Evolutionary conservation across 2,888 invertebrate species (phyloP).

Genomic region (Trachelus stipa): DNA sequence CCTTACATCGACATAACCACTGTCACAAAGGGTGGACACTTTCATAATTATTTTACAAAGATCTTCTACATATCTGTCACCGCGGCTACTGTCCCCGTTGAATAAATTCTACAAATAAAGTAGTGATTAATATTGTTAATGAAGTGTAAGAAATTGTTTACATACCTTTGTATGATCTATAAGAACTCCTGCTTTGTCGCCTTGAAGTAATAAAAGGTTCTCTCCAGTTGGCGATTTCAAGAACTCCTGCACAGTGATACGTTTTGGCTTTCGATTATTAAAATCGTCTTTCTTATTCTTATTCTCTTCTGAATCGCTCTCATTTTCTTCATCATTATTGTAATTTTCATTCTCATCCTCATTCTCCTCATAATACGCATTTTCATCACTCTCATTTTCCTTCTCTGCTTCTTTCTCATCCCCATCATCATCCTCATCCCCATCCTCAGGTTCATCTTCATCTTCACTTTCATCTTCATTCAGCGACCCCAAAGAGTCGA

Average conservation of each 20-base stretch:
- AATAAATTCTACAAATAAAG: constrained; percentile 6
- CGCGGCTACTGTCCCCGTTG: constrained; percentile 25
- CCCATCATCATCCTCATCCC: constrained; percentile 63
- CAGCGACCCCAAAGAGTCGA: constrained; percentile 72
- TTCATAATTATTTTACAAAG: constrained; percentile 68
- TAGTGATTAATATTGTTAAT: constrained; percentile 1
- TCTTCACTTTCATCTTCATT: constrained; percentile 72
- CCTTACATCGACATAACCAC: constrained; percentile 68
- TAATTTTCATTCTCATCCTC: constrained; percentile 48
- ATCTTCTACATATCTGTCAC: constrained; percentile 57
- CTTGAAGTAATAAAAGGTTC: constrained; percentile 68
- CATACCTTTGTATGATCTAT: constrained; percentile 52
- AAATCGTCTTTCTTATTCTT: constrained; percentile 46
- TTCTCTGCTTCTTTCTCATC: constrained; percentile 49
- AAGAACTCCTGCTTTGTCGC: constrained; percentile 50
- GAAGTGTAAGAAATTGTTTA: neutral
- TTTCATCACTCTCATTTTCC: constrained; percentile 61
- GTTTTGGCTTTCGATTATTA: constrained; percentile 23
- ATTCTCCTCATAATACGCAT: constrained; percentile 25
- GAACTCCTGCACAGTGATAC: constrained; percentile 66
- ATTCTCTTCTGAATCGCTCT: constrained; percentile 55
- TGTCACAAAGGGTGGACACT: constrained; percentile 70
- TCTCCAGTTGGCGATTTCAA: constrained; percentile 66
- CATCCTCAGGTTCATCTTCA: constrained; percentile 70
- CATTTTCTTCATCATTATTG: constrained; percentile 46